phyloP scores from a whole-genome alignment of 2,797 vertebrate genomes.

The Microctenopoma lineatum region DNA sequence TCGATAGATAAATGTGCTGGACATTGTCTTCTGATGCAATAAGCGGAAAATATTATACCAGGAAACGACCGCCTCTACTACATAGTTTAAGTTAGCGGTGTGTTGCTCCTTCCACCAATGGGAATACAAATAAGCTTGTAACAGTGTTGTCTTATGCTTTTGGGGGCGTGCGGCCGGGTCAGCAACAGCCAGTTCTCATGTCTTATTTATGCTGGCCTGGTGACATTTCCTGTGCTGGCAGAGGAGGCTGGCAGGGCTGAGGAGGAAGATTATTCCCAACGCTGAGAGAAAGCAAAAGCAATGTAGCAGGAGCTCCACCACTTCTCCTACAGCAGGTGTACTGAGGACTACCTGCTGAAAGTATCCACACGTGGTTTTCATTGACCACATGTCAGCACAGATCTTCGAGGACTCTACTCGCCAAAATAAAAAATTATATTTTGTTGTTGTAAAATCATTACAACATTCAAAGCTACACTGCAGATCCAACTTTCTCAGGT shows the following conservation, averaged over 20 bases:
- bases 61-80: slow-evolving; percentile 1
- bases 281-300: slow-evolving; percentile 26
- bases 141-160: slow-evolving; percentile 36
- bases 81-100: slow-evolving; percentile 12
- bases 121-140: slow-evolving; percentile 38
- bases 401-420: neutral
- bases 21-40: slow-evolving; percentile 41
- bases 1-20: slow-evolving; percentile 25
- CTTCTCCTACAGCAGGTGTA: slow-evolving; percentile 13
- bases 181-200: slow-evolving; percentile 59
- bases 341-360: slow-evolving; percentile 19
- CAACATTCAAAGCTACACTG: neutral
- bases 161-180: slow-evolving; percentile 48
- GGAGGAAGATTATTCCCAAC: slow-evolving; percentile 45
- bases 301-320: slow-evolving; percentile 17
- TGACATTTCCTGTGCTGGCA: slow-evolving; percentile 67
- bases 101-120: slow-evolving; percentile 1
- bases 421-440: no score
- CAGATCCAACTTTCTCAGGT: slow-evolving; percentile 22
- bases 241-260: slow-evolving; percentile 26
- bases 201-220: slow-evolving; percentile 72
- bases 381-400: neutral
- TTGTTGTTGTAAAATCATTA: no score
- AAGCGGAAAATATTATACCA: slow-evolving; percentile 10
- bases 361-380: slow-evolving; percentile 4